Conservation (phyloP, 2,113 vertebrate species). For the Dromaius novaehollandiae region DNA sequence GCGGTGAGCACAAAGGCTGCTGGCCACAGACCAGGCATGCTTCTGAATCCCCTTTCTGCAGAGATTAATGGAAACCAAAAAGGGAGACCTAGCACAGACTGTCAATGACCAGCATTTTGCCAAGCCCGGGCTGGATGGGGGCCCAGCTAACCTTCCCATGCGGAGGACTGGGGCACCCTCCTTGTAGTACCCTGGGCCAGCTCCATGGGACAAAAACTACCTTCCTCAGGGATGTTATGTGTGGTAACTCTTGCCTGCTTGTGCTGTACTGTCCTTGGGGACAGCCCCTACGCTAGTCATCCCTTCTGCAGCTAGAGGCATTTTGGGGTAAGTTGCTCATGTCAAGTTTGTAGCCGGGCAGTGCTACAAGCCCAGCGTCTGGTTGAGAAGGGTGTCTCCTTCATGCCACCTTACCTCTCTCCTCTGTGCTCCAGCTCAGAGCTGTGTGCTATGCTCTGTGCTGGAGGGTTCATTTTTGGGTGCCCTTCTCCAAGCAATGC, state of each 20-base stretch:
- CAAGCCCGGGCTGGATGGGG: background rate
- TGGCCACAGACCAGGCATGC: background rate
- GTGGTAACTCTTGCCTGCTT: background rate
- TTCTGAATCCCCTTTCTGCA: background rate
- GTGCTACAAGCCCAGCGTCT: background rate
- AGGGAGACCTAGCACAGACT: background rate
- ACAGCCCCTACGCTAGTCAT: background rate
- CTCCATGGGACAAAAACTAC: background rate
- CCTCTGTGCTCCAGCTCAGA: background rate
- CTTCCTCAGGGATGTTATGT: rapidly evolving
- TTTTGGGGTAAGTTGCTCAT: background rate
- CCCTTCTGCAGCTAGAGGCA: background rate
- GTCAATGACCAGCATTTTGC: background rate
- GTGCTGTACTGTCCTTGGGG: background rate
- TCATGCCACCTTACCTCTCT: too few species aligned
- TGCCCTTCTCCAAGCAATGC: background rate
- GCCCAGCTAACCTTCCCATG: background rate
- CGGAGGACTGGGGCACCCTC: background rate
- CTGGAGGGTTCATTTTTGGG: background rate
- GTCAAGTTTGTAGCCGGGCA: too few species aligned
- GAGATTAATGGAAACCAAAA: background rate
- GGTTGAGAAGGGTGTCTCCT: background rate
- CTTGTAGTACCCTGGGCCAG: too few species aligned
- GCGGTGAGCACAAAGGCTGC: background rate
- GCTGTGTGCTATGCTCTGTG: background rate